phyloP scores from a whole-genome alignment of 2,113 vertebrate genomes.

The Stictonetta naevosa region DNA sequence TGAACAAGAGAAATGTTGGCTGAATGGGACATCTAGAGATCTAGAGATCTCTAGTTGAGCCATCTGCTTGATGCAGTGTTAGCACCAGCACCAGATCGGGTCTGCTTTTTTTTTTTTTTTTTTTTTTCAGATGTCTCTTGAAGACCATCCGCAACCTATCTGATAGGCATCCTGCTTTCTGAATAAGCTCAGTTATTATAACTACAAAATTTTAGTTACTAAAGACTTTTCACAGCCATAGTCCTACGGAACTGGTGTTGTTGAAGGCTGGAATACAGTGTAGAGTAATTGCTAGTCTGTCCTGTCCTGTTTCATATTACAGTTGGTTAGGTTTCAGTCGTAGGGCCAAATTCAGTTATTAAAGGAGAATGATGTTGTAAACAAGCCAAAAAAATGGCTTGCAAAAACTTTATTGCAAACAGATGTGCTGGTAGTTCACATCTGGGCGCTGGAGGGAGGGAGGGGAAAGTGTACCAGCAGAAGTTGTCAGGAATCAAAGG shows the following conservation, averaged over 20 bases:
- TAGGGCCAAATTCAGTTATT: not conserved
- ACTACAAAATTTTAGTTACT: not conserved
- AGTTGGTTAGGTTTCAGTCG: not conserved
- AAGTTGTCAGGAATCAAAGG: not conserved
- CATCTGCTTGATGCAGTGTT: not conserved
- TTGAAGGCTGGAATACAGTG: not conserved
- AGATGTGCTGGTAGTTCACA: not conserved
- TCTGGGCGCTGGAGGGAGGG: rapidly evolving
- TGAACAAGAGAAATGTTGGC: not conserved
- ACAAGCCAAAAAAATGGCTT: not conserved
- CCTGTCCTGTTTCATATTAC: not conserved
- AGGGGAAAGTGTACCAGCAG: rapidly evolving
- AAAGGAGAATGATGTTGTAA: not conserved
- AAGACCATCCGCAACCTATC: not conserved
- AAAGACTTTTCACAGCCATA: not conserved
- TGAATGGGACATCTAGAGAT: not conserved
- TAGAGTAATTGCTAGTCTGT: not conserved
- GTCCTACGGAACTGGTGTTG: not conserved
- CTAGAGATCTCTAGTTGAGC: not conserved
- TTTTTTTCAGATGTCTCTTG: not conserved
- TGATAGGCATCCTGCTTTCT: not conserved
- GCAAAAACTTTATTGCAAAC: not conserved
- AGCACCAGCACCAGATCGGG: not conserved
- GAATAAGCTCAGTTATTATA: not conserved
- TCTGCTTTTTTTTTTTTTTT: not conserved